Base-by-base conservation (phyloP, 2,113 vertebrate species). In the Sialia sialis region DNA sequence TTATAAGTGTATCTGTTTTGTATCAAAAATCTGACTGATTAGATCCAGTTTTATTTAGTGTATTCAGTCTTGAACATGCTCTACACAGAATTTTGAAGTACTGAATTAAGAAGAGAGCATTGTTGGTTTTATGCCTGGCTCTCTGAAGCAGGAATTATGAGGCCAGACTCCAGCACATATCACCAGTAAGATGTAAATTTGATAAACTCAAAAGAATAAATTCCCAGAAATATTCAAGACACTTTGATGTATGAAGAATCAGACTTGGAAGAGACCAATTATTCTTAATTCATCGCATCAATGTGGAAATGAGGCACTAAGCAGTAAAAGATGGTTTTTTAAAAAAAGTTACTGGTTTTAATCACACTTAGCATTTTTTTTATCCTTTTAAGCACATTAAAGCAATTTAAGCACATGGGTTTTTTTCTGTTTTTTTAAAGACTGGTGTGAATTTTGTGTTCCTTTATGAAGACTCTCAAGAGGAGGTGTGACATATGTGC, bases 401-500 rank as follows among this genome's bases (percentile, higher is more conserved):
- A 81, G n/a, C n/a, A n/a, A n/a, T n/a, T n/a, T n/a, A n/a, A n/a
- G n/a, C n/a, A n/a, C n/a, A n/a, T n/a, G n/a, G 10, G 1, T 26
- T 39, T 60, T 2, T 70, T 6, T 2, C 41, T 64, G 3, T 4
- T 46, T 55, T 48, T 8, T 22, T n/a, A 25, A 51, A 69, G 27
- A 19, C n/a, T 77, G 6, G 3, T 49, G 8, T 46, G 26, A 84
- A 9, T 87, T 92, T 67, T 63, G 30, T 6, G 9, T 6, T 52
- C 10, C 16, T 82, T 66, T 25, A 18, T 16, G 32, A 67, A 54
- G 46, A 12, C 7, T 84, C 44, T 38, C 5, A 39, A 56, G 64
- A 44, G 48, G 9, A 63, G 6, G 6, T 41, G 51, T 39, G 14
- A 36, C 48, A 5, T 6, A n/a, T 9, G 5, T 2, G 0, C 32